A percentile compares a stretch with the other conserved stretches of the same genome.
Evolutionary conservation across 2,888 invertebrate genomes (phyloP).

Genomic region (Lepeophtheirus nordmannii): DNA sequence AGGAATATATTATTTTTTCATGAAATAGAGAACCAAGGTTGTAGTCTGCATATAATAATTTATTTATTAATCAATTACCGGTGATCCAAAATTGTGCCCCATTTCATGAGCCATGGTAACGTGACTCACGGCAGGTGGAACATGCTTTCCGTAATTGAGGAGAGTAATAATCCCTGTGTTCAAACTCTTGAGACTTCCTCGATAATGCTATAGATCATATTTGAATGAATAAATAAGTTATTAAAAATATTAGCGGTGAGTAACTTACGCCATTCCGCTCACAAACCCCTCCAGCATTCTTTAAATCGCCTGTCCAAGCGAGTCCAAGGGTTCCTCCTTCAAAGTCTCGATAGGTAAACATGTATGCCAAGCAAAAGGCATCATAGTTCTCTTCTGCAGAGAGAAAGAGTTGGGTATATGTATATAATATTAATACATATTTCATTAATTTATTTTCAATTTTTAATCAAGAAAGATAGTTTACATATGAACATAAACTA

Average conservation of each 20-base stretch:
- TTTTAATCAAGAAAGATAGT: background rate
- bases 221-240: slow-evolving; percentile 24
- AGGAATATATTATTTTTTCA: slow-evolving; percentile 21
- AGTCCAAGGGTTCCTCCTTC: slow-evolving; percentile 90
- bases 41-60: background rate
- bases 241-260: too few relatives aligned
- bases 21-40: background rate
- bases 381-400: slow-evolving; percentile 87
- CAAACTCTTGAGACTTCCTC: slow-evolving; percentile 77
- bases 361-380: slow-evolving; percentile 93
- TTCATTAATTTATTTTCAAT: background rate
- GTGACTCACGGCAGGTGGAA: slow-evolving; percentile 94
- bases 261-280: slow-evolving; percentile 77
- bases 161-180: slow-evolving; percentile 97
- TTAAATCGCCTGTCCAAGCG: slow-evolving; percentile 92
- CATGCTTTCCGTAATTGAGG: slow-evolving; percentile 92
- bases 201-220: slow-evolving; percentile 58
- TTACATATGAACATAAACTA: too few relatives aligned
- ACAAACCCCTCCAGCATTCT: slow-evolving; percentile 93
- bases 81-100: slow-evolving; percentile 96
- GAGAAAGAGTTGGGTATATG: slow-evolving; percentile 27
- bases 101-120: slow-evolving; percentile 97
- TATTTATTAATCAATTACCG: slow-evolving; percentile 46
- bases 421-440: too few relatives aligned
- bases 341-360: slow-evolving; percentile 93